A percentile compares a stretch with the other conserved stretches of the same genome.
Conservation (phyloP, 2,888 invertebrate genomes). For the Trichacis sp. region DNA sequence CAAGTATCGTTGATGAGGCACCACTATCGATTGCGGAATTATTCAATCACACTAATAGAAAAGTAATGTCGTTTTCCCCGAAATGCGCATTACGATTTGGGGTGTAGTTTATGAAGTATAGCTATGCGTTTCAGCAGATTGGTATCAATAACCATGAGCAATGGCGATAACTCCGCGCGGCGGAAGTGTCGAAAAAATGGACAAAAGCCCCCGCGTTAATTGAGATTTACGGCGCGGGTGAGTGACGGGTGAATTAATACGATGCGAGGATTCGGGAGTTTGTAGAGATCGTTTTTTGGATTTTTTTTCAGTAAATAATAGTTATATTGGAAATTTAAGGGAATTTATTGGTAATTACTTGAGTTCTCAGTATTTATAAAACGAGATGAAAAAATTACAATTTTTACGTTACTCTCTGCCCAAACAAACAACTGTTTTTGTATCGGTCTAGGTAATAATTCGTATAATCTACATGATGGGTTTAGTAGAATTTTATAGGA, state of each 20-base stretch:
- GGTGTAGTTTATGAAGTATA: slow-evolving; percentile 64
- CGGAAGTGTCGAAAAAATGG: slow-evolving; percentile 12
- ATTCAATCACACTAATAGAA: slow-evolving; percentile 64
- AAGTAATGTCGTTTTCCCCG: slow-evolving; percentile 55
- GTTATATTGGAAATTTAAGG: too few species aligned
- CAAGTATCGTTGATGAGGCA: slow-evolving; percentile 14
- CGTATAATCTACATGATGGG: too few species aligned
- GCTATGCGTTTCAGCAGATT: slow-evolving; percentile 66
- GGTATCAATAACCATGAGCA: slow-evolving; percentile 53
- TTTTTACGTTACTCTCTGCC: too few species aligned
- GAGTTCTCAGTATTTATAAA: too few species aligned
- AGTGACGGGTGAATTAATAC: not conserved
- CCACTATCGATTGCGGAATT: slow-evolving; percentile 34
- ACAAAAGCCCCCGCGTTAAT: not conserved
- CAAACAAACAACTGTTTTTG: too few species aligned
- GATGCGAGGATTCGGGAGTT: too few species aligned
- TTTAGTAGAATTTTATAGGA: too few species aligned
- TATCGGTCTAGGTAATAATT: too few species aligned
- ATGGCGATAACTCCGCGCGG: slow-evolving; percentile 50
- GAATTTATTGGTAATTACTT: too few species aligned
- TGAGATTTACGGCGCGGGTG: not conserved
- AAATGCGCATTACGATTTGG: slow-evolving; percentile 43
- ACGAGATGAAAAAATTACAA: too few species aligned
- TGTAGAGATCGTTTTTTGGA: too few species aligned
- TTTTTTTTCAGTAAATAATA: too few species aligned